Percentiles rank a stretch among this genome's conserved stretches.
Evolutionary conservation across 2,888 invertebrate genomes (phyloP).

Genomic region (Ormyrus pomaceus): DNA sequence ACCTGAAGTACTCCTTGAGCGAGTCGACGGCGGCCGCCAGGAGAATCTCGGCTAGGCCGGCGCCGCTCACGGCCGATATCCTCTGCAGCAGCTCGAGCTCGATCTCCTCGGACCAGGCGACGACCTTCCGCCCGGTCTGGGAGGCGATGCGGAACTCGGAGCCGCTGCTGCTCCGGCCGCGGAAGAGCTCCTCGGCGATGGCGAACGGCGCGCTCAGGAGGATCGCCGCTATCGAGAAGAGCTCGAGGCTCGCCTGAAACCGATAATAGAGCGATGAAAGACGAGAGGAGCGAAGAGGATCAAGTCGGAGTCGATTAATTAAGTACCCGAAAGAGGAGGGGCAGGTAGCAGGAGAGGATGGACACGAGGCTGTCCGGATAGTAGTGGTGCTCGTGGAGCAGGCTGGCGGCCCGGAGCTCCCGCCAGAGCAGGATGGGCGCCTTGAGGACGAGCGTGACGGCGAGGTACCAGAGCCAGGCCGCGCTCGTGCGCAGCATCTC

Average conservation of each 20-base stretch:
- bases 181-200: slow-evolving; percentile 80
- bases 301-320: too few relatives aligned
- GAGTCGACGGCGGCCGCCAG: slow-evolving; percentile 81
- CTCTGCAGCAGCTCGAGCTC: slow-evolving; percentile 78
- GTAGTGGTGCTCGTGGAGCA: slow-evolving; percentile 70
- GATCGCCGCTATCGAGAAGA: slow-evolving; percentile 74
- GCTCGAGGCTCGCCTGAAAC: slow-evolving; percentile 72
- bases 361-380: slow-evolving; percentile 71
- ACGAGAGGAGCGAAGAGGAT: neutral
- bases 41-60: slow-evolving; percentile 81
- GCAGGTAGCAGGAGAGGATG: slow-evolving; percentile 73
- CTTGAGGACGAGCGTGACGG: slow-evolving; percentile 66
- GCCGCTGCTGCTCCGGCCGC: slow-evolving; percentile 77
- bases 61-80: slow-evolving; percentile 79
- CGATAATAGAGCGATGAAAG: neutral
- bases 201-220: slow-evolving; percentile 77
- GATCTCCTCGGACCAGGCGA: slow-evolving; percentile 84
- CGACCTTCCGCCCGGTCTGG: slow-evolving; percentile 84
- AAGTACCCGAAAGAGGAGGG: slow-evolving; percentile 72
- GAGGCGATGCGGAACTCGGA: slow-evolving; percentile 81
- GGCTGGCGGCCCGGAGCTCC: slow-evolving; percentile 73
- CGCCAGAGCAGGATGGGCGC: slow-evolving; percentile 73
- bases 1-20: slow-evolving; percentile 80
- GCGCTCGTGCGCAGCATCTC: slow-evolving; percentile 60
- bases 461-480: slow-evolving; percentile 70